Base-by-base conservation (phyloP, 1,140 invertebrate genomes). In the Orius insidiosus region DNA sequence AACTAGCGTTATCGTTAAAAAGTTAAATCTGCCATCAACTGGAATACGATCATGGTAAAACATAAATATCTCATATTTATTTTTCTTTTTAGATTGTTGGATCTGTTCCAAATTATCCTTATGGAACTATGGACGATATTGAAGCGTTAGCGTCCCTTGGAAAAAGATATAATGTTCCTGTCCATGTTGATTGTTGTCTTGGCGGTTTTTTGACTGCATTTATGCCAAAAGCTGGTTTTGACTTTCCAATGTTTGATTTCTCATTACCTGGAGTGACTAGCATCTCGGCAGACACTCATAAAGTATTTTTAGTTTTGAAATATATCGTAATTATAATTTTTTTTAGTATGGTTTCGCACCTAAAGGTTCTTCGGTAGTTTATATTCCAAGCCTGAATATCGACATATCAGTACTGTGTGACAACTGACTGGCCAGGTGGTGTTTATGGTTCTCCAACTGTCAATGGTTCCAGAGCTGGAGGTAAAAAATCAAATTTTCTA, bases 271-370 rank as follows among this genome's bases (percentile, higher is more conserved):
- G 94, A 5, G 92, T 99, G 0, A 89, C 84, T 0, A 97, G 93
- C 58, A 97, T 99, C 52, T 97, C 92, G 0, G 89, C 86, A 18
- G 95, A 99, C 62, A 96, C 94, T 0, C 95, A 98, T 58, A 98
- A 98, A 70, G 86, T 87, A 67, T 11, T 35, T n/a, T n/a, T n/a
- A n/a, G n/a, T n/a, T n/a, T 39, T 10, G 45, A 15, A 44, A 34
- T 14, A n/a, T n/a, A n/a, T n/a, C n/a, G n/a, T n/a, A n/a, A n/a
- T n/a, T n/a, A n/a, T n/a, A n/a, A n/a, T n/a, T n/a, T n/a, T n/a
- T 73, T 69, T 53, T 61, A 93, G 83, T 99, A 98, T 66, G 96
- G 89, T 1, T 98, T 80, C 68, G 80, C 95, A 1, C 96, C 96
- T 0, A 99, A 99, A 69, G 96, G 96, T 39, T 87, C 90, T 1